phyloP scores from a whole-genome alignment of 2,113 vertebrate genomes.

The Nestor notabilis region DNA sequence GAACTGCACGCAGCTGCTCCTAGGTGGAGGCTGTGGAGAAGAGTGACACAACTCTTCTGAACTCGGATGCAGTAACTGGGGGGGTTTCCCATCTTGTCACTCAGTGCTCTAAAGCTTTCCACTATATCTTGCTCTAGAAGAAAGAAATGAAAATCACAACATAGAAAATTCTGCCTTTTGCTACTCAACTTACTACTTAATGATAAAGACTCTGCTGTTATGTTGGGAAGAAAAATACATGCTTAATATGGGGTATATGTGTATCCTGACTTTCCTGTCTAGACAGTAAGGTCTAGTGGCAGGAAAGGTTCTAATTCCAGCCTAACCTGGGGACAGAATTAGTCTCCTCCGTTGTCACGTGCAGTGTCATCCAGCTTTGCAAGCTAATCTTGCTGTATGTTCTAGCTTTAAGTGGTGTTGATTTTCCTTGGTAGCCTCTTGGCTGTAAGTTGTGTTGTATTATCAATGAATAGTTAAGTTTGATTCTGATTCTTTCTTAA shows the following conservation, averaged over 20 bases:
- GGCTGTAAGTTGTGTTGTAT: not conserved
- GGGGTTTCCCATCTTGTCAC: not conserved
- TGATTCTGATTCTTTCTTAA: not conserved
- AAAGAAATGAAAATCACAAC: not conserved
- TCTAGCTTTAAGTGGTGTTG: not conserved
- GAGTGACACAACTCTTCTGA: not conserved
- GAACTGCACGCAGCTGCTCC: not conserved
- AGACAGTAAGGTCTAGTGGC: not conserved
- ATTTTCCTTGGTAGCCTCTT: not conserved
- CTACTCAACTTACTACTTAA: not conserved
- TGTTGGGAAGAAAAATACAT: not conserved
- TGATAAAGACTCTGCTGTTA: not conserved
- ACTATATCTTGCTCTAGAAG: not conserved
- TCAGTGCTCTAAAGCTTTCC: not conserved
- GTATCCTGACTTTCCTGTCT: slow-evolving; percentile 8
- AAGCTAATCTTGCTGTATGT: not conserved
- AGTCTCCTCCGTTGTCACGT: not conserved
- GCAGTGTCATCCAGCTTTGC: not conserved
- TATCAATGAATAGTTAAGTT: not conserved
- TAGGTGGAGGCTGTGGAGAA: not conserved
- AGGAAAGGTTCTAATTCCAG: not conserved
- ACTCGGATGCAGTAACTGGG: not conserved
- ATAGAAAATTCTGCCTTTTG: not conserved
- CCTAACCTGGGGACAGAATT: not conserved
- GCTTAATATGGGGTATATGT: not conserved